Evolutionary conservation across 1,140 invertebrate genomes (phyloP), one percentile per base, ranked within the genome.

Genomic region (Nomia melanderi): DNA sequence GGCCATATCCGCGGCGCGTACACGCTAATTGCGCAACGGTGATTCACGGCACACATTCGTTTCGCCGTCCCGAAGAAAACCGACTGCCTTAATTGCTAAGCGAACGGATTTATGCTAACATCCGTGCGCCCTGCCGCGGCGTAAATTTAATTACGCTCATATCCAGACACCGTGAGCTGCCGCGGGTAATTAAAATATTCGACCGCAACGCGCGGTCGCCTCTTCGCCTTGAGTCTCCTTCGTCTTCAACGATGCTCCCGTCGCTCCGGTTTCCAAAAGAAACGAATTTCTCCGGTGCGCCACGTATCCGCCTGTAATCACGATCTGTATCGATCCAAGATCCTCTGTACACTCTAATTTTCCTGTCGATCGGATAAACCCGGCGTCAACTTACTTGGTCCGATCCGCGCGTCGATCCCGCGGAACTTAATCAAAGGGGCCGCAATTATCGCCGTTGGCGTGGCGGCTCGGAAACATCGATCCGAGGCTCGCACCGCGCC

Each of bases 151-250:
- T 83, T 83, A 83, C 81, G 29, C n/a, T 65, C 69, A 56, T 41
- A 70, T 57, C 81, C 81, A 70, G 71, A 25, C 70, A 64, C 64
- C 65, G 56, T 74, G 69, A 41, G 60, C n/a, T n/a, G n/a, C 14
- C 47, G n/a, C 23, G 54, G 33, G 63, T 84, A 86, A 86, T 86
- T 84, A 85, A 77, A 85, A 86, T 82, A 86, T 86, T 82, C 64
- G 64, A 53, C n/a, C 70, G 59, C 57, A 50, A 56, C 50, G 41
- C 71, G 63, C 79, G 53, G 65, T 65, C 39, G 47, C 25, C 6
- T 74, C 50, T 44, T 65, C 17, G 14, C 17, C 56, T 29, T n/a
- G 29, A 60, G 6, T n/a, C 14, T 17, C 25, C 20, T 27, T 29
- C 41, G n/a, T 60, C 41, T 36, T 36, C 33, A 36, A 36, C n/a